Base-by-base conservation (phyloP, 2,888 invertebrate genomes). In the Malthinus flaveolus region DNA sequence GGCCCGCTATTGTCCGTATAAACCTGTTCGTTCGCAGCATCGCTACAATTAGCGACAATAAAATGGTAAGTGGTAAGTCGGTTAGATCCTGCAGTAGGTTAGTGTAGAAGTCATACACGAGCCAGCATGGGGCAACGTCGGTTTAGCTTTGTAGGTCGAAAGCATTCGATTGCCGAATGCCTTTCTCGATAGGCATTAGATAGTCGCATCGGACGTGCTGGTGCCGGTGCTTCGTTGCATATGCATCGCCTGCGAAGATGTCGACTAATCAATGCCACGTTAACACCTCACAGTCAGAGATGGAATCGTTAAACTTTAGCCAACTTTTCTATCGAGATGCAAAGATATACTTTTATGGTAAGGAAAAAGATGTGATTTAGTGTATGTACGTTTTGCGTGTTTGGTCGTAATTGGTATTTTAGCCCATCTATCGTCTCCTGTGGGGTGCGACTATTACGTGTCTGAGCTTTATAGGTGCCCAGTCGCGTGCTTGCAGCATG, bases 311-410 rank as follows among this genome's bases (percentile, higher is more conserved):
- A 92, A 84, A 95, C 96, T 82, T 88, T 88, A 85, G 95, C 96
- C 87, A 96, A 96, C 91, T 94, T 96, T 86, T 94, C 93, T 89
- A 92, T 96, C 84, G 87, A 96, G 87, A 95, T 95, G 95, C 88
- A 96, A 96, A 86, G 95, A 96, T 90, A 96, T 96, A 87, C 95
- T 96, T 95, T 94, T 76, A 96, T 96, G 96, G 96, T 96, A 92
- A 68, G 63, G 66, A 66, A 59, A 59, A 63, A 62, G 53, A 62
- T 63, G 64, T 65, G 64, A 51, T 51, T 56, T 64, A 23, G 23
- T 23, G 69, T 73, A 69, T 73, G 71, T 73, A 69, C 73, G 73
- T 74, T 73, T 73, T 71, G 63, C 70, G 72, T 71, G 70, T 71
- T 73, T 71, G 52, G 49, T 53, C 39, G 49, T 50, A 50, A 52